Conservation (phyloP, 2,888 invertebrate species). For the Therioaphis trifolii region DNA sequence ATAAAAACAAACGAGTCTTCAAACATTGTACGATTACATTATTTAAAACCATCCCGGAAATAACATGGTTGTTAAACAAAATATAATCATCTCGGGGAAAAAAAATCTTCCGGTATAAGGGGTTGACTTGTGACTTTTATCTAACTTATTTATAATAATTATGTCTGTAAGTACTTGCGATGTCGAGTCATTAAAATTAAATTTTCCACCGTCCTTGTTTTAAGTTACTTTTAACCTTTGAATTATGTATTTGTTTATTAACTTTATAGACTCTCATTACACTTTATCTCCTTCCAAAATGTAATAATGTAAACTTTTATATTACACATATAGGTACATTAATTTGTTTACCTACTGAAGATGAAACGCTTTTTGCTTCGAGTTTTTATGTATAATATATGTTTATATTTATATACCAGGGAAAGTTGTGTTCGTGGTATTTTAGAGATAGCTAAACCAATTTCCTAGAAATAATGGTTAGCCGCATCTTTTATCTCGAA, state of each 20-base stretch:
- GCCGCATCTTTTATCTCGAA: constrained; percentile 20
- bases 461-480: constrained; percentile 41
- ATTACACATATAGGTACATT: constrained; percentile 26
- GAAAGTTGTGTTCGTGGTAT: constrained; percentile 29
- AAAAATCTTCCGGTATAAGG: constrained; percentile 1
- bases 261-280: constrained; percentile 48
- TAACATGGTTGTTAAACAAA: constrained; percentile 5
- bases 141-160: constrained; percentile 56
- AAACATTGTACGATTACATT: constrained; percentile 15
- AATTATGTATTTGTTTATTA: constrained; percentile 56
- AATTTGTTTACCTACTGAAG: constrained; percentile 46
- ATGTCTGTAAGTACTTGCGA: constrained; percentile 32
- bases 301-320: constrained; percentile 48
- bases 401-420: background rate
- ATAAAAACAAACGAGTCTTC: background rate
- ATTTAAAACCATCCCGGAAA: constrained; percentile 42
- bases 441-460: constrained; percentile 43
- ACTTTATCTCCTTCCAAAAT: constrained; percentile 47
- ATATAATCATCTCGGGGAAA: background rate
- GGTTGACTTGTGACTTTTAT: constrained; percentile 51
- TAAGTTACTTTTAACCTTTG: constrained; percentile 48
- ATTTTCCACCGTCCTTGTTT: constrained; percentile 46
- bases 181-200: constrained; percentile 52
- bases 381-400: background rate
- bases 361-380: constrained; percentile 14